Evolutionary conservation across 1,140 invertebrate genomes (phyloP), one percentile per base, ranked within the genome.

Genomic region (Samia ricini): DNA sequence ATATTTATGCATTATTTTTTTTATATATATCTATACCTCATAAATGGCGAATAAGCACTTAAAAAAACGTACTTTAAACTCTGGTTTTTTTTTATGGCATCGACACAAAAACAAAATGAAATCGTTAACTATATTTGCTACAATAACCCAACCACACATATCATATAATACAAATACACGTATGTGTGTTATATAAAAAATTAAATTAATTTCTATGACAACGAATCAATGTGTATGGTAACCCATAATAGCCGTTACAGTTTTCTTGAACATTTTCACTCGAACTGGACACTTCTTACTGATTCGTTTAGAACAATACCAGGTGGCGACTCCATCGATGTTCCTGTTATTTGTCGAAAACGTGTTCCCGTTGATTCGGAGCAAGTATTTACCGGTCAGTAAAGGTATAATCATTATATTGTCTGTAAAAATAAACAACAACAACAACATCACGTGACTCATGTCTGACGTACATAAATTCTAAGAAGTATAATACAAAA

Each of bases 271-370:
- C 72, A 77, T 79, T 56, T 66, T 78, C 1, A 83, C 70, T 19
- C 69, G 68, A 0, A 67, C 81, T 0, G 69, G 72, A 49, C 83
- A 85, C 23, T 72, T 81, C 33, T 73, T 79, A 64, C 79, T 81
- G 15, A 83, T 24, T 7, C 83, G 61, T 48, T 83, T 81, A 0
- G 83, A 85, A 42, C 83, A 85, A 56, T 85, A 83, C 79, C 79
- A 85, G 0, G 72, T 81, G 0, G 61, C 68, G 7, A 56, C 56
- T 7, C 80, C 73, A 4, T 54, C 36, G 5, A 77, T 57, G 4
- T 74, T 59, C 12, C 58, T 63, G 29, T 63, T 62, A 42, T 82
- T 85, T 2, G 77, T 73, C 1, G 77, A 80, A 52, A 70, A 85
- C 0, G 81, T 79, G 56, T 77, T 48, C 0, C 29, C 5, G 0